Conservation (phyloP, 2,888 invertebrate genomes). For the Harmothoe impar region DNA sequence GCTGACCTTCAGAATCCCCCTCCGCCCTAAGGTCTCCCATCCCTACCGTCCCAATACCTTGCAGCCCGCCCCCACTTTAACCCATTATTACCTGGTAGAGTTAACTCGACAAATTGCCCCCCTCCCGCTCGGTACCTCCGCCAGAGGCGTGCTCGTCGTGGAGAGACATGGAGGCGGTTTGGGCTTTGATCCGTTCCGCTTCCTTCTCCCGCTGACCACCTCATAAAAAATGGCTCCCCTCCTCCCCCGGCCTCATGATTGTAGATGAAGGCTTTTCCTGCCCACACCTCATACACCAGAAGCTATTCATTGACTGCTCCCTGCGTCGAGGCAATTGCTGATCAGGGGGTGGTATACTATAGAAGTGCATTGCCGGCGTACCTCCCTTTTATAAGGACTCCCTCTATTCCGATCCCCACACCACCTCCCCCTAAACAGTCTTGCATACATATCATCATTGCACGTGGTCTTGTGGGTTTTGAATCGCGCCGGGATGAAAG, state of each 20-base stretch:
- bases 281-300: neutral
- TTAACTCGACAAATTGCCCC: constrained; percentile 58
- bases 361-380: neutral
- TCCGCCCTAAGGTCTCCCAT: neutral
- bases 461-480: constrained; percentile 13
- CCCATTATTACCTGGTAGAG: constrained; percentile 47
- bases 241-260: neutral
- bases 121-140: neutral
- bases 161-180: neutral
- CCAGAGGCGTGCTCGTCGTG: neutral
- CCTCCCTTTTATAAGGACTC: neutral
- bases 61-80: constrained; percentile 6
- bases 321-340: constrained; percentile 8
- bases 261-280: constrained; percentile 34
- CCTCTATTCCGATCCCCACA: neutral
- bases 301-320: neutral
- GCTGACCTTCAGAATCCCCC: neutral
- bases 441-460: neutral
- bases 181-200: constrained; percentile 10
- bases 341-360: neutral
- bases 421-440: neutral
- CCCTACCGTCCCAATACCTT: neutral
- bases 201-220: neutral
- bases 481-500: constrained; percentile 19
- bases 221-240: neutral